Evolutionary conservation across 2,888 invertebrate species (phyloP).

Genomic region (Alloplasta piceator): DNA sequence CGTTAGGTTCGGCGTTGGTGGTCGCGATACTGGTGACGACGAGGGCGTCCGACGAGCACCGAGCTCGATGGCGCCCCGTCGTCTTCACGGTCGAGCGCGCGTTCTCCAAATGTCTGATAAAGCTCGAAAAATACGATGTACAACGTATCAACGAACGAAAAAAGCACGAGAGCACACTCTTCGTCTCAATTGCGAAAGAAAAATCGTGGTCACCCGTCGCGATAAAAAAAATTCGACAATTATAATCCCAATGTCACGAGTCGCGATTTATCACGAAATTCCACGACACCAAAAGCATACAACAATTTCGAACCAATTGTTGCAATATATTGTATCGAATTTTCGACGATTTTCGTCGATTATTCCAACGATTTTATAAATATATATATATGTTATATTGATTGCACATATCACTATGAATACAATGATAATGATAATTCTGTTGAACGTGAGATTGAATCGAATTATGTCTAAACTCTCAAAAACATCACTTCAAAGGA

Average conservation of each 20-base stretch:
- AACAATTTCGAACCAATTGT: too few species aligned
- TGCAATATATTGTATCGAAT: too few species aligned
- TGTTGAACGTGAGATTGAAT: too few species aligned
- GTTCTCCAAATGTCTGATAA: constrained; percentile 14
- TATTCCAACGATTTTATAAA: too few species aligned
- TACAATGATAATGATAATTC: too few species aligned
- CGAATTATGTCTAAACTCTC: constrained; percentile 1
- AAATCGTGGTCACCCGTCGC: background rate
- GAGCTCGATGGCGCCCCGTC: constrained; percentile 59
- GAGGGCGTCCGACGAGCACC: constrained; percentile 49
- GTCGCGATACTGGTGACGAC: constrained; percentile 40
- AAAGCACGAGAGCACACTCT: constrained; percentile 2
- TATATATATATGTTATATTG: too few species aligned
- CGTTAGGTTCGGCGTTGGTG: background rate
- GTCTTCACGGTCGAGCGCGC: constrained; percentile 56
- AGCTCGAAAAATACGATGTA: constrained; percentile 4
- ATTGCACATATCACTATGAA: too few species aligned
- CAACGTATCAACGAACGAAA: constrained; percentile 24
- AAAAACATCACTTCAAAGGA: constrained; percentile 30
- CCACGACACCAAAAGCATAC: too few species aligned
- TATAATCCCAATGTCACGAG: too few species aligned
- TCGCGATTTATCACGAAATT: too few species aligned
- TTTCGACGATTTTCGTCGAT: too few species aligned
- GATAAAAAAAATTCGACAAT: too few species aligned
- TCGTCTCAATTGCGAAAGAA: constrained; percentile 7